Percentiles rank a stretch among this genome's conserved stretches.
Evolutionary conservation across 2,797 vertebrate genomes (phyloP).

Genomic region (Gymnothorax javanicus): DNA sequence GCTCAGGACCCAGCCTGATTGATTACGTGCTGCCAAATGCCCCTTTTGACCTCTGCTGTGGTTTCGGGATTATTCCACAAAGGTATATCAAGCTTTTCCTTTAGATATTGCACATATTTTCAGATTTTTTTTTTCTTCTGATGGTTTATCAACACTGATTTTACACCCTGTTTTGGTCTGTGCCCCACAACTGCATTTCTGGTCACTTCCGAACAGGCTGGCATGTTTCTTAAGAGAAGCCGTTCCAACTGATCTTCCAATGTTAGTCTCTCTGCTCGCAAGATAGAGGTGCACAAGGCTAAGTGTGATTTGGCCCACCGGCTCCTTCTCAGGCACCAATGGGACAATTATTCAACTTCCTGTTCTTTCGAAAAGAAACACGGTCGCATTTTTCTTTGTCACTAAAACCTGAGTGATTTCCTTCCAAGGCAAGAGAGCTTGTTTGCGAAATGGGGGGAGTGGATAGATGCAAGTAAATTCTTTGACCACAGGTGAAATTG

Average conservation of each 20-base stretch:
- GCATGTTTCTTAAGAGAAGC: not conserved
- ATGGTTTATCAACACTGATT: not conserved
- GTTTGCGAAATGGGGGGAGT: slow-evolving; percentile 9
- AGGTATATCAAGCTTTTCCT: not conserved
- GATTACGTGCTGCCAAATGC: not conserved
- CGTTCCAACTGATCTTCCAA: not conserved
- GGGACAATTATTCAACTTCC: slow-evolving; percentile 28
- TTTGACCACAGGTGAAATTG: not conserved
- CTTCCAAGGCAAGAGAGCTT: slow-evolving; percentile 23
- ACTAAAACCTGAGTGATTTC: slow-evolving; percentile 16
- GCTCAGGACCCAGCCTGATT: not conserved
- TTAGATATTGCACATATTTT: not conserved
- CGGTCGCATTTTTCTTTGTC: slow-evolving; percentile 9
- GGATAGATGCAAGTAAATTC: not conserved
- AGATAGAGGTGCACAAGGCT: not conserved
- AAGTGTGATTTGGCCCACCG: not conserved
- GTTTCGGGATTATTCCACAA: not conserved
- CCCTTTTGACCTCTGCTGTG: not conserved
- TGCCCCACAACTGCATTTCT: not conserved
- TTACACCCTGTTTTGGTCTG: not conserved
- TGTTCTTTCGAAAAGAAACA: not conserved
- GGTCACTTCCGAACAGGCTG: not conserved
- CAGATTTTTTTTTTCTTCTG: not conserved
- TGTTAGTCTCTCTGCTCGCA: not conserved
- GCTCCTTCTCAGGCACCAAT: not conserved